A percentile compares a stretch with the other conserved stretches of the same genome.
Evolutionary conservation across 2,888 invertebrate genomes (phyloP).

Genomic region (Panzeria rudis): DNA sequence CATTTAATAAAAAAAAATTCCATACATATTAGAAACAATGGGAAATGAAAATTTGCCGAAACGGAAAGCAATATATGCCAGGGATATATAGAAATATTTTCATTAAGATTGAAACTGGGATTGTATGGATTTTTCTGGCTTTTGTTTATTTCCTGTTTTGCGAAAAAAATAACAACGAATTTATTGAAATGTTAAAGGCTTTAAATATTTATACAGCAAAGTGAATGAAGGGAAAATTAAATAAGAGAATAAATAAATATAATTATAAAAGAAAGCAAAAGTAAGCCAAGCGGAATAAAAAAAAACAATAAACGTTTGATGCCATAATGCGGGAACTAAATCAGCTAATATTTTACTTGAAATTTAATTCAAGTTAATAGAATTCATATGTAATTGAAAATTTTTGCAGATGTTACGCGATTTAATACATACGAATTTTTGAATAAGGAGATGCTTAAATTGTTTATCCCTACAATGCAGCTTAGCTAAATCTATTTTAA

Average conservation of each 20-base stretch:
- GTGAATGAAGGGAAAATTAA: constrained; percentile 21
- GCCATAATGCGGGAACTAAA: too few species aligned
- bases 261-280: neutral
- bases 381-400: neutral
- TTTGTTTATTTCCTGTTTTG: constrained; percentile 17
- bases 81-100: constrained; percentile 54
- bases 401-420: neutral
- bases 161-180: neutral
- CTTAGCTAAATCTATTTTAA: too few species aligned
- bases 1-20: constrained; percentile 33
- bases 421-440: neutral
- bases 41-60: neutral
- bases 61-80: constrained; percentile 7
- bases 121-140: constrained; percentile 50
- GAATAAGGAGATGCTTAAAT: too few species aligned
- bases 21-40: constrained; percentile 39
- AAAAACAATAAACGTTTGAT: neutral
- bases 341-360: neutral
- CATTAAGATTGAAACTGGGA: constrained; percentile 61
- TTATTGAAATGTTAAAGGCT: constrained; percentile 28
- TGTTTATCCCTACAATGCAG: too few species aligned
- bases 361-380: neutral
- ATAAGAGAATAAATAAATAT: constrained; percentile 20
- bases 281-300: neutral
- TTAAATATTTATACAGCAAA: constrained; percentile 3